Conservation (phyloP, 2,888 invertebrate genomes). For the Drosophila monieri region DNA sequence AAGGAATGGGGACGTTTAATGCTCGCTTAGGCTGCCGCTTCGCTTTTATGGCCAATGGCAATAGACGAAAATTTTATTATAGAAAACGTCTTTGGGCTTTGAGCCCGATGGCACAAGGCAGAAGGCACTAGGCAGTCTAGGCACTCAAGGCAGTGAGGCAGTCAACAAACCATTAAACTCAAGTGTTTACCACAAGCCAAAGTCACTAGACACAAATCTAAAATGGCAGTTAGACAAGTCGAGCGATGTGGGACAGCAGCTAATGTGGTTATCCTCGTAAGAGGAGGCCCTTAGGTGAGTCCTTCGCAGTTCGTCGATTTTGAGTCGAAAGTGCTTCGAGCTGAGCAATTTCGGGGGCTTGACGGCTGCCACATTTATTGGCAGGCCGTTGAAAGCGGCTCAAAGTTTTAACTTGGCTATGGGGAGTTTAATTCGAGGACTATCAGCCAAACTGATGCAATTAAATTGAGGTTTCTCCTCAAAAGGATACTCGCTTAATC, state of each 20-base stretch:
- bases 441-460: not conserved
- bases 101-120: conserved; percentile 17
- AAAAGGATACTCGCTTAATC: not conserved
- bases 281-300: conserved; percentile 26
- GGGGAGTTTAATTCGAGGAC: not conserved
- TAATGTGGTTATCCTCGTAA: conserved; percentile 36
- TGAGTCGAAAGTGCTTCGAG: conserved; percentile 24
- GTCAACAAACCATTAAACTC: conserved; percentile 79
- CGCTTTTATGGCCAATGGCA: conserved; percentile 67
- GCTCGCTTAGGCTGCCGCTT: conserved; percentile 68
- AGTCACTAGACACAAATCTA: conserved; percentile 79
- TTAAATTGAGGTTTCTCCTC: not conserved
- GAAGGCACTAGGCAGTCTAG: conserved; percentile 46
- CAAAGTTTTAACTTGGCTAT: conserved; percentile 8
- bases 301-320: conserved; percentile 15
- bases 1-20: conserved; percentile 60
- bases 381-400: conserved; percentile 16
- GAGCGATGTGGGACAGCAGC: conserved; percentile 30
- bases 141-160: conserved; percentile 18
- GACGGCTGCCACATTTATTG: conserved; percentile 32
- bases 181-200: conserved; percentile 76
- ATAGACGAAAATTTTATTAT: conserved; percentile 72
- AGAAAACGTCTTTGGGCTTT: conserved; percentile 55
- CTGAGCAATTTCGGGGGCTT: conserved; percentile 32
- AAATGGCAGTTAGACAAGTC: conserved; percentile 76